These are phyloP conservation scores for Drosophila atroscutellata DNA, from an alignment of 2,888 invertebrate genomes.

Conservation along the genomic window DNA sequence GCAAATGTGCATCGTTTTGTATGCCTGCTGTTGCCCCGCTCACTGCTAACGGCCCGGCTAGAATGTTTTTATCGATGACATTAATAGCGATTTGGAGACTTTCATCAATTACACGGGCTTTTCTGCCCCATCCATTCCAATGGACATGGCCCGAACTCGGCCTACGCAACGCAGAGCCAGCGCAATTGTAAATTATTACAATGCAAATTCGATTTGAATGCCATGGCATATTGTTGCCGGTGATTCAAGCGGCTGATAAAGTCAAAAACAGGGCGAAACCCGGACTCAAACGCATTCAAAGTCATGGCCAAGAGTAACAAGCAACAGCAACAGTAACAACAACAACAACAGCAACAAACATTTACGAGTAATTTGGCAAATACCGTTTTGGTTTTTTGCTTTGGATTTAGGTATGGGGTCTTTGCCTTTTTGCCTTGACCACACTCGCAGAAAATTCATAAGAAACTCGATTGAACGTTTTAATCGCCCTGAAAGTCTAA, in stretches of 20 bases:
- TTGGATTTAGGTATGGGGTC: constrained; percentile 38
- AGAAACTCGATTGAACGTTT: background rate
- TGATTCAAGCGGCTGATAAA: constrained; percentile 74
- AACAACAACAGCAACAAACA: constrained; percentile 41
- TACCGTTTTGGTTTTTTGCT: constrained; percentile 63
- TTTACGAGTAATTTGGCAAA: constrained; percentile 73
- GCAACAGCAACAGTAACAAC: constrained; percentile 17
- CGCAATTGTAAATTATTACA: constrained; percentile 78
- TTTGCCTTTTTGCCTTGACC: constrained; percentile 60
- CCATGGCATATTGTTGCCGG: constrained; percentile 51
- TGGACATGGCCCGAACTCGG: constrained; percentile 51
- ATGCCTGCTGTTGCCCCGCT: constrained; percentile 22
- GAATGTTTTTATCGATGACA: constrained; percentile 76
- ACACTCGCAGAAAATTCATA: background rate
- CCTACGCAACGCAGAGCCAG: constrained; percentile 67
- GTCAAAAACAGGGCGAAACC: constrained; percentile 37
- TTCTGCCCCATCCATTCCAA: constrained; percentile 26
- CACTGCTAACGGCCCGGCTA: constrained; percentile 38
- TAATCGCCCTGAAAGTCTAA: background rate
- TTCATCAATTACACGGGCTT: constrained; percentile 75
- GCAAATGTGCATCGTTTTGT: constrained; percentile 40
- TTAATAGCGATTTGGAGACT: constrained; percentile 78
- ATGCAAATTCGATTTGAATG: constrained; percentile 78
- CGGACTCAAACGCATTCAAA: constrained; percentile 64
- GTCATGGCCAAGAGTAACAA: constrained; percentile 53